Percentiles rank a stretch among this genome's conserved stretches.
Conservation (phyloP, 2,888 invertebrate species). For the Dryococelus australis region DNA sequence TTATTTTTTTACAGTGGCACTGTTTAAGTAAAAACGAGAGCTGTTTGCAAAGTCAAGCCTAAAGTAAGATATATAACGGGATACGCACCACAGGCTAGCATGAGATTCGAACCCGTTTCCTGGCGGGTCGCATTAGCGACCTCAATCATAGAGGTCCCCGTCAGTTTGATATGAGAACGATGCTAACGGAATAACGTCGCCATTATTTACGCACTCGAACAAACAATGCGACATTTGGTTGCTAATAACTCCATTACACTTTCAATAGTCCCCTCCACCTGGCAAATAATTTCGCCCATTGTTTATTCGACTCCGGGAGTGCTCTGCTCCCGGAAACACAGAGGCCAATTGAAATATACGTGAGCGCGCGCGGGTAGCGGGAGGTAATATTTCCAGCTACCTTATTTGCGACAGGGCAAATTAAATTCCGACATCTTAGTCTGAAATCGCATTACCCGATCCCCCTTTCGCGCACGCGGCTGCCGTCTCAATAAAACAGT, state of each 20-base stretch:
- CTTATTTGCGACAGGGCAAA: slow-evolving; percentile 1
- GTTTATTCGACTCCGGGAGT: neutral
- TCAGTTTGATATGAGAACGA: too few relatives aligned
- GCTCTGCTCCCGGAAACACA: neutral
- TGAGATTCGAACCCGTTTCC: too few relatives aligned
- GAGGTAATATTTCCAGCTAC: neutral
- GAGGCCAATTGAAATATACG: neutral
- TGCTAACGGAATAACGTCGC: too few relatives aligned
- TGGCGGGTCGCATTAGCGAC: too few relatives aligned
- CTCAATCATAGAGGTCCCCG: too few relatives aligned
- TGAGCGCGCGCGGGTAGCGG: neutral
- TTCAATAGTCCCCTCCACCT: neutral
- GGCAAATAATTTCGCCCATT: neutral
- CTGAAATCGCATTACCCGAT: slow-evolving; percentile 1
- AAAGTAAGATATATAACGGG: too few relatives aligned
- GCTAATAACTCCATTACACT: neutral
- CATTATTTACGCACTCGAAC: too few relatives aligned
- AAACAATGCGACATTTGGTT: neutral
- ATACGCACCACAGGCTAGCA: too few relatives aligned
- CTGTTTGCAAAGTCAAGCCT: too few relatives aligned
- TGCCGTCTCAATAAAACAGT: slow-evolving; percentile 16
- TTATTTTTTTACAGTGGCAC: too few relatives aligned
- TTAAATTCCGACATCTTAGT: slow-evolving; percentile 16
- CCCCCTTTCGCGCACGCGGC: neutral
- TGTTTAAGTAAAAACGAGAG: too few relatives aligned